These are phyloP conservation scores for Chydorus sphaericus DNA, from an alignment of 2,888 invertebrate species.

Conservation along the genomic window DNA sequence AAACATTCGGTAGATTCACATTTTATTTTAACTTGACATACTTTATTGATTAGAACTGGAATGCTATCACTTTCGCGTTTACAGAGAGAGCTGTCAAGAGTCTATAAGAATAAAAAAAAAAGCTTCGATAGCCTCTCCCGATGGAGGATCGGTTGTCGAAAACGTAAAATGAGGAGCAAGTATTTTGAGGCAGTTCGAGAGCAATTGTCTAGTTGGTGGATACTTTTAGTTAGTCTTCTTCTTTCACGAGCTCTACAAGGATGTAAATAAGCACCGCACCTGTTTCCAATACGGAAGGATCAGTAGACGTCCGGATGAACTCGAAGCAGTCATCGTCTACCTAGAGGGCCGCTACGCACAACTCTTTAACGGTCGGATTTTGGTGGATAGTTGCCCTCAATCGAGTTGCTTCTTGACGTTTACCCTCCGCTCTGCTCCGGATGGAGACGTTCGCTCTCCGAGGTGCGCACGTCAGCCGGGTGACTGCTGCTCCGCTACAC, in stretches of 20 bases:
- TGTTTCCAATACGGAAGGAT: slow-evolving; percentile 28
- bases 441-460: neutral
- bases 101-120: slow-evolving; percentile 38
- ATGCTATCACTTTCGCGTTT: slow-evolving; percentile 34
- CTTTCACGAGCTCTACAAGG: slow-evolving; percentile 45
- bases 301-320: slow-evolving; percentile 22
- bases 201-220: slow-evolving; percentile 52
- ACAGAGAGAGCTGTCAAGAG: slow-evolving; percentile 39
- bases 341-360: slow-evolving; percentile 44
- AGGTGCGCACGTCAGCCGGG: neutral
- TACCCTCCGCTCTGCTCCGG: neutral
- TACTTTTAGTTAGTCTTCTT: slow-evolving; percentile 49
- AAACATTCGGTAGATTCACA: neutral
- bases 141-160: slow-evolving; percentile 44
- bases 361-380: slow-evolving; percentile 26
- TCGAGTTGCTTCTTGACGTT: neutral
- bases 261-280: slow-evolving; percentile 48
- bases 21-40: too few relatives aligned
- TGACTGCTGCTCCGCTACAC: neutral
- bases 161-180: slow-evolving; percentile 59
- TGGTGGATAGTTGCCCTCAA: neutral
- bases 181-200: slow-evolving; percentile 47
- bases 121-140: slow-evolving; percentile 47
- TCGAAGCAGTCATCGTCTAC: slow-evolving; percentile 42
- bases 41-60: slow-evolving; percentile 59